Conservation (phyloP, 2,113 vertebrate species). For the Notothenia coriiceps region DNA sequence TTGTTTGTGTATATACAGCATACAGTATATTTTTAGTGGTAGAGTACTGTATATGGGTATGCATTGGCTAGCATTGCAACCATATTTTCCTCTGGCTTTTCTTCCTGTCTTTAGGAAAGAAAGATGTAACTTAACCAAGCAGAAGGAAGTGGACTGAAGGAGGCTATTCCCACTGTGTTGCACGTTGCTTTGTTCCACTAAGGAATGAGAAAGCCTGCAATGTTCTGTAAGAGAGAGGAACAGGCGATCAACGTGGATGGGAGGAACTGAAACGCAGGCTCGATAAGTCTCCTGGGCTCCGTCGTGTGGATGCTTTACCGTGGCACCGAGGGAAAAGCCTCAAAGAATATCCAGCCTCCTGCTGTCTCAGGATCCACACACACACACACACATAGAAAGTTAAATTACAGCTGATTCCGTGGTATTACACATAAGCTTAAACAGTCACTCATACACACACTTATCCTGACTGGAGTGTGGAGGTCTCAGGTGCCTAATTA, state of each 20-base stretch:
- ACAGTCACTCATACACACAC: constrained; percentile 41
- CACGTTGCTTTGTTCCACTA: constrained; percentile 49
- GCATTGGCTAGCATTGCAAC: constrained; percentile 61
- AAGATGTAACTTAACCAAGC: constrained; percentile 44
- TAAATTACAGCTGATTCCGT: constrained; percentile 30
- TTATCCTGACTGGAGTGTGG: constrained; percentile 72
- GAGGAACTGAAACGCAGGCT: constrained; percentile 9
- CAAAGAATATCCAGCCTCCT: constrained; percentile 68
- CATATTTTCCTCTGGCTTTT: constrained; percentile 54
- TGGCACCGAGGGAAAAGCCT: constrained; percentile 64
- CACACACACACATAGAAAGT: constrained; percentile 32
- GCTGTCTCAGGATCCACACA: constrained; percentile 79
- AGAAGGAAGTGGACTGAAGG: constrained; percentile 57
- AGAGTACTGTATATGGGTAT: constrained; percentile 64
- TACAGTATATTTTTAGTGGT: constrained; percentile 71
- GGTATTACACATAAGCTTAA: constrained; percentile 7
- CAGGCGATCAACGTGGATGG: constrained; percentile 24
- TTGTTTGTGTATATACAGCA: constrained; percentile 75
- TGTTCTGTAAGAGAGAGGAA: constrained; percentile 25
- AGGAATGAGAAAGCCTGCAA: constrained; percentile 43
- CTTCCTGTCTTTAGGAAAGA: constrained; percentile 28
- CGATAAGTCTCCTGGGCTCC: constrained; percentile 27
- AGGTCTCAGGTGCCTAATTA: constrained; percentile 81
- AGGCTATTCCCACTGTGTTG: constrained; percentile 55
- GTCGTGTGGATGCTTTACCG: constrained; percentile 23